Percentiles rank a stretch among this genome's conserved stretches.
Evolutionary conservation across 2,888 invertebrate genomes (phyloP).

Genomic region (Plutella xylostella): DNA sequence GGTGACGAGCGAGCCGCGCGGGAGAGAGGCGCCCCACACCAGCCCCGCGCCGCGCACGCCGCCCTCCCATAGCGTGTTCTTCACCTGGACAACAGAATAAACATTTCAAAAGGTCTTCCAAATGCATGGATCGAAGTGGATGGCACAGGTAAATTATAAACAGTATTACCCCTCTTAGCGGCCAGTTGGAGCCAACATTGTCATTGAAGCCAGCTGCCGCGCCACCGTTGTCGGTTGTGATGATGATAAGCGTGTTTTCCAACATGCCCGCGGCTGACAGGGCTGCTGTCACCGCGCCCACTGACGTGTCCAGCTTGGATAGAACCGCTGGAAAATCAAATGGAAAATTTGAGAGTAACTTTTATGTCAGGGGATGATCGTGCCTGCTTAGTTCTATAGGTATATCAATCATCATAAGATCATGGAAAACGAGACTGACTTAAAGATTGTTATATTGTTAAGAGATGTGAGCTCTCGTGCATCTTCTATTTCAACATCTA

Average conservation of each 20-base stretch:
- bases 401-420: no score
- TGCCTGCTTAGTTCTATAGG: no score
- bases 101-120: background rate
- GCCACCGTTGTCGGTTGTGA: conserved; percentile 94
- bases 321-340: conserved; percentile 71
- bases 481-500: no score
- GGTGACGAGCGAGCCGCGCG: conserved; percentile 70
- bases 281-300: conserved; percentile 82
- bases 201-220: conserved; percentile 86
- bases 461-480: no score
- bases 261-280: conserved; percentile 76
- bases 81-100: conserved; percentile 65
- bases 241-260: conserved; percentile 85
- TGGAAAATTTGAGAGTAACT: no score
- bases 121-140: background rate
- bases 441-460: no score
- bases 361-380: no score
- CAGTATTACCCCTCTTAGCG: conserved; percentile 75
- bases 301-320: conserved; percentile 89
- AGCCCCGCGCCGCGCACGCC: conserved; percentile 86
- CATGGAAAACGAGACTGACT: no score
- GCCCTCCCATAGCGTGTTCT: conserved; percentile 94
- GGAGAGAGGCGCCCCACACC: conserved; percentile 81
- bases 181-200: conserved; percentile 89
- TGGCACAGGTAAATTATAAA: background rate